Conservation (phyloP, 1,140 invertebrate species). For the Geopemphigus sp. region DNA sequence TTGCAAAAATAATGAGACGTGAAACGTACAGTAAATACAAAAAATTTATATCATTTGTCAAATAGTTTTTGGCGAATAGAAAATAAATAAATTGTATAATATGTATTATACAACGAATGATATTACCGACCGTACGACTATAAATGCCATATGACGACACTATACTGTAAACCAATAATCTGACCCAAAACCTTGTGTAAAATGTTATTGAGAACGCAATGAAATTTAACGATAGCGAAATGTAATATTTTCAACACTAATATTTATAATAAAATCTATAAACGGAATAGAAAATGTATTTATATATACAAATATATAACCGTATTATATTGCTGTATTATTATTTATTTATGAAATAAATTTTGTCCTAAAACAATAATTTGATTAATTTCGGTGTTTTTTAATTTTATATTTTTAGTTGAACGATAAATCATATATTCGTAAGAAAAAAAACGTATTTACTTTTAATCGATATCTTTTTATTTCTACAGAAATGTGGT, state of each 20-base stretch:
- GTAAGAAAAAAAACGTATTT: no score
- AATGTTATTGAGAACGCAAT: conserved; percentile 11
- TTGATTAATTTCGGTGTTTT: no score
- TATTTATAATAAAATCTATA: conserved; percentile 6
- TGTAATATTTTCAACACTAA: background rate
- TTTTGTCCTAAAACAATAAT: no score
- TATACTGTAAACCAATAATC: background rate
- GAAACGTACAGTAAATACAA: background rate
- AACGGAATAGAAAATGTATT: background rate
- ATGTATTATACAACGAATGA: background rate
- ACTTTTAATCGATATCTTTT: no score
- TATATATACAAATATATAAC: no score
- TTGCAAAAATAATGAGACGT: background rate
- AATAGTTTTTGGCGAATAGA: background rate
- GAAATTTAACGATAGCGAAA: background rate
- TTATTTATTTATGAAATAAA: no score
- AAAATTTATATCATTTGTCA: background rate
- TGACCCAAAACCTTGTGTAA: conserved; percentile 21
- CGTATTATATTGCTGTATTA: no score
- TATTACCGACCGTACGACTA: background rate
- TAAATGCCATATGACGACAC: conserved; percentile 26
- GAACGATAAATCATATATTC: no score
- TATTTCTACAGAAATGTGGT: no score
- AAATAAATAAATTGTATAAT: background rate
- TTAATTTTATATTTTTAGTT: no score